Evolutionary conservation across 2,888 invertebrate genomes (phyloP).

Genomic region (Saturnia pavonia): DNA sequence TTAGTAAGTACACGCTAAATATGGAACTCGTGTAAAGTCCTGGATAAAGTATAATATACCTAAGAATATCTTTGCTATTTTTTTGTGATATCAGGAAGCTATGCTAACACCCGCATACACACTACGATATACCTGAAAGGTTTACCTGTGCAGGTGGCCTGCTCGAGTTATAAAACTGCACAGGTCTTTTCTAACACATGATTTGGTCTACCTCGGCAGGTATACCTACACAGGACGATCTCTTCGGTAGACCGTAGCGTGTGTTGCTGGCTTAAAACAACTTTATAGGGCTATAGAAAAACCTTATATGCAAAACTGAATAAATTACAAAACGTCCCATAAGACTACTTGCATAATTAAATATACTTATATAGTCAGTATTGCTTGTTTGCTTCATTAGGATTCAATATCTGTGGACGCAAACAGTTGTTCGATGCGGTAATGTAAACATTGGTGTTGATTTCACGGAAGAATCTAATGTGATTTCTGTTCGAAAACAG

Average conservation of each 20-base stretch:
- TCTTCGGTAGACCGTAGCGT: no score
- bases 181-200: no score
- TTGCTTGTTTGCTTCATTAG: background rate
- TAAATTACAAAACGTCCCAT: background rate
- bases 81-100: background rate
- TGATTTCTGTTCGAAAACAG: slow-evolving; percentile 32
- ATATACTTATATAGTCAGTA: background rate
- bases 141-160: no score
- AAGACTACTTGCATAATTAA: background rate
- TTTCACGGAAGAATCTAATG: slow-evolving; percentile 32
- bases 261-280: no score
- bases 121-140: no score
- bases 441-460: slow-evolving; percentile 7
- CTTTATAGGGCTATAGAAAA: no score
- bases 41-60: background rate
- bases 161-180: no score
- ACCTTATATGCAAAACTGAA: background rate
- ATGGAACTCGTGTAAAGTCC: background rate
- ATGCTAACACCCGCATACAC: no score
- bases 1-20: background rate
- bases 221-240: no score
- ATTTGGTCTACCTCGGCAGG: no score
- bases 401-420: background rate
- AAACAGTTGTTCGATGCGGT: slow-evolving; percentile 9
- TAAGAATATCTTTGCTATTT: background rate